Conservation (phyloP, 2,888 invertebrate genomes). For the Dioctria rufipes region DNA sequence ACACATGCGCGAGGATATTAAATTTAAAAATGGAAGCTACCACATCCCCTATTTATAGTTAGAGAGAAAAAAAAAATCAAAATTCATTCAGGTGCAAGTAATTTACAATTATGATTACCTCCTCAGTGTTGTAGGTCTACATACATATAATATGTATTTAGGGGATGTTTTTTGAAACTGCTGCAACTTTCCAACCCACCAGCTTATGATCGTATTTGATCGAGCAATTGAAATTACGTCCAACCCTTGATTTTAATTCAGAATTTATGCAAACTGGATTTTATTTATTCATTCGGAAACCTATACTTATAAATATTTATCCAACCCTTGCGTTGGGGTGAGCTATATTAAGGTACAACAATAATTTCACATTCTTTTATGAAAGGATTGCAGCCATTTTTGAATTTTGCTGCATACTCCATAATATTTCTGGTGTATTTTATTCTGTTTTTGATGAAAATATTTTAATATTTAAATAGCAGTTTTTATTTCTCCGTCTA, state of each 20-base stretch:
- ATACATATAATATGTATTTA: too few species aligned
- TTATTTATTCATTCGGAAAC: background rate
- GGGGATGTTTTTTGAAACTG: constrained; percentile 37
- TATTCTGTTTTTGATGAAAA: too few species aligned
- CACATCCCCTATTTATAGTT: background rate
- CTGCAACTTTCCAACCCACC: constrained; percentile 1
- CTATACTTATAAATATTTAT: too few species aligned
- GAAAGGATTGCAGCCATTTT: too few species aligned
- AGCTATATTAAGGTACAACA: too few species aligned
- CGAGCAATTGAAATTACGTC: background rate
- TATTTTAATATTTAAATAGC: too few species aligned
- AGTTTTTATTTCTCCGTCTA: too few species aligned
- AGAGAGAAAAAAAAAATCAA: constrained; percentile 32
- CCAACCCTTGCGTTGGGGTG: too few species aligned
- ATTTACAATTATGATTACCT: constrained; percentile 46
- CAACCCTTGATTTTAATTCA: constrained; percentile 10
- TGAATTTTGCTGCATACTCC: too few species aligned
- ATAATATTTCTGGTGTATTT: too few species aligned
- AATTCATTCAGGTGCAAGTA: constrained; percentile 54
- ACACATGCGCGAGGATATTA: constrained; percentile 27
- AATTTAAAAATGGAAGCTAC: constrained; percentile 36
- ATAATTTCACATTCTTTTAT: too few species aligned
- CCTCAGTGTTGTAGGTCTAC: constrained; percentile 26
- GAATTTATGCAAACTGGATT: constrained; percentile 39
- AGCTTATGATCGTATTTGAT: background rate